Base-by-base conservation (phyloP, 2,797 vertebrate genomes). In the Rallus crepitans region DNA sequence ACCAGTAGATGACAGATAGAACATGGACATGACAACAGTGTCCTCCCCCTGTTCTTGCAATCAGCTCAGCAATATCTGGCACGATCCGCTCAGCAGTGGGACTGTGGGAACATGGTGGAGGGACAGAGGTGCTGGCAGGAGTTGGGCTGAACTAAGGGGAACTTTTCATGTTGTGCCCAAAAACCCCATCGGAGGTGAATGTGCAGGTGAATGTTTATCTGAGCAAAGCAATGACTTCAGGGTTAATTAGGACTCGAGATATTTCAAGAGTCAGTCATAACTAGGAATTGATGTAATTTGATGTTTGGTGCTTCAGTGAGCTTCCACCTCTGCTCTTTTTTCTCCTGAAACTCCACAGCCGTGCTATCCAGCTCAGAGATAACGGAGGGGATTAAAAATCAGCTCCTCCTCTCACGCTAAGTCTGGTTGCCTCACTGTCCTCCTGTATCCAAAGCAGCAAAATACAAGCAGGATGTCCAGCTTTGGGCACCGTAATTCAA, bases 1-100 rank as follows among this genome's bases (percentile, higher is more conserved):
- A 80, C 94, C 94, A 94, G 94, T 78, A 95, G 96, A 96, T 97
- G 96, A 97, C 93, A 93, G 96, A 96, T 94, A 95, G 96, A 94
- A 94, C 93, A 93, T 95, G 96, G 94, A 93, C 86, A 90, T 87
- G 95, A 95, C 93, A 95, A 84, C 86, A 71, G 83, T 80, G 90
- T 95, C 91, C 94, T 94, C 91, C 90, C 83, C 72, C 87, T 12
- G 53, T 40, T 92, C 90, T 88, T 13, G 5, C 94, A 53, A 84
- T 3, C n/a, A 6, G 91, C 83, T 70, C 90, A 65, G 89, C 50
- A 2, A 12, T 92, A 40, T 57, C 90, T 42, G 64, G 71, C n/a
- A 12, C 56, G 89, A 72, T 78, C 78, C 53, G 1, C 69, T n/a
- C 72, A 7, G 82, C 21, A 2, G 48, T 19, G 78, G 87, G 78